phyloP scores from a whole-genome alignment of 2,113 vertebrate species.

The Rhabdomys dilectus region DNA sequence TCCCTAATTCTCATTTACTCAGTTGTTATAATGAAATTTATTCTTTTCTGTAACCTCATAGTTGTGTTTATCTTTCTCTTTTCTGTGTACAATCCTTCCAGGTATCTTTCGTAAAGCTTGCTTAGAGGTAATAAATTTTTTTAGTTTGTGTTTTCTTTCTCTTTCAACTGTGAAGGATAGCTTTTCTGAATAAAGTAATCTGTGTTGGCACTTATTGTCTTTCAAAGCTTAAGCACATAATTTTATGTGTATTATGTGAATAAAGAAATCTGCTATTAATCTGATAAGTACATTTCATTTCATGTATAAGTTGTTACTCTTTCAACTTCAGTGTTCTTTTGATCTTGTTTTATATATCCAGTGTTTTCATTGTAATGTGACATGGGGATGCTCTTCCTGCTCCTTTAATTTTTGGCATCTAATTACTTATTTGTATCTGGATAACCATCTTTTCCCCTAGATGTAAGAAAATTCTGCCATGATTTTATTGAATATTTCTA shows the following conservation, averaged over 20 bases:
- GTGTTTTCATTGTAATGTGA: neutral
- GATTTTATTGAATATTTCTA: neutral
- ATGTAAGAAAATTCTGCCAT: neutral
- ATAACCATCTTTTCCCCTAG: neutral
- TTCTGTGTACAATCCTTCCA: neutral
- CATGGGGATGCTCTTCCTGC: neutral
- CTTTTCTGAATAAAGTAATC: neutral
- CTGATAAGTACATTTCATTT: neutral
- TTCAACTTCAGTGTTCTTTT: neutral
- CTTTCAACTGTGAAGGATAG: neutral
- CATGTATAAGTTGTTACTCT: neutral
- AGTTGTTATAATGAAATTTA: neutral
- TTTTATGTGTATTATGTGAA: neutral
- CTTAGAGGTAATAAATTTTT: neutral
- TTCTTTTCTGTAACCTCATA: neutral
- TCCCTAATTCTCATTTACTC: neutral
- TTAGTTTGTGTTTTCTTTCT: neutral
- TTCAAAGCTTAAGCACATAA: neutral
- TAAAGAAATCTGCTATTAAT: neutral
- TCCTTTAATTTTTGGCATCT: neutral
- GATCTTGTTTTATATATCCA: neutral
- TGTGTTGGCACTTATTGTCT: neutral
- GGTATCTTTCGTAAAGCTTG: neutral
- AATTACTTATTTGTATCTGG: neutral
- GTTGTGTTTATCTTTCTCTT: neutral